Evolutionary conservation across 2,888 invertebrate genomes (phyloP), one percentile per base, ranked within the genome.

Genomic region (Thereva unica): DNA sequence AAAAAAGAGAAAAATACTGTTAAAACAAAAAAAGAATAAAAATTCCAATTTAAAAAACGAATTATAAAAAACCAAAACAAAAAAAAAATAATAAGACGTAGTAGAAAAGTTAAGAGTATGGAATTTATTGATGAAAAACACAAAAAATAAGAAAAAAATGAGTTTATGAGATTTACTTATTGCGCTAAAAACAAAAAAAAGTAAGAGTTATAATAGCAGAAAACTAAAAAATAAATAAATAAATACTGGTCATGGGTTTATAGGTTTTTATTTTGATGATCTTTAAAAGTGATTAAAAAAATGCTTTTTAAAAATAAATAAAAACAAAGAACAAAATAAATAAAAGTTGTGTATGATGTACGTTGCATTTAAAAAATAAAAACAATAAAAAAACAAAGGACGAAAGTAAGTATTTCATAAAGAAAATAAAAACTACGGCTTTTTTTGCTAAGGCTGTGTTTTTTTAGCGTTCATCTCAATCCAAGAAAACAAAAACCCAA

Each of bases 91-190:
- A 47, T 6, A 47, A 59, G 59, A 59, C 59, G 49, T 59, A 59
- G 37, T 59, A 59, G 61, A 41, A 3, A 23, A 23, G 50, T 41
- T 61, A 61, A 50, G 61, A 41, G 50, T 61, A 61, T 61, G 61
- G 61, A 49, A 61, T 61, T 57, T 61, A 49, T 23, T 23, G 2
- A 2, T 23, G 23, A 23, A 23, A 23, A 23, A 23, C 23, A 23
- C n/a, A 23, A 23, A 23, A 23, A 23, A 23, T 23, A 23, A 54
- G 50, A 34, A 38, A 40, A 40, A 53, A 53, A 12, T 57, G 57
- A 34, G 41, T 41, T 50, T 50, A 23, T 50, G 47, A 61, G 38
- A 49, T 35, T 34, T 10, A 23, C 8, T 23, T 34, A 50, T 41
- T 37, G 50, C 57, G 45, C 45, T 59, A 59, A 50, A 50, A 61